Evolutionary conservation across 1,140 invertebrate species (phyloP).

Genomic region (Drosophila tsacasi): DNA sequence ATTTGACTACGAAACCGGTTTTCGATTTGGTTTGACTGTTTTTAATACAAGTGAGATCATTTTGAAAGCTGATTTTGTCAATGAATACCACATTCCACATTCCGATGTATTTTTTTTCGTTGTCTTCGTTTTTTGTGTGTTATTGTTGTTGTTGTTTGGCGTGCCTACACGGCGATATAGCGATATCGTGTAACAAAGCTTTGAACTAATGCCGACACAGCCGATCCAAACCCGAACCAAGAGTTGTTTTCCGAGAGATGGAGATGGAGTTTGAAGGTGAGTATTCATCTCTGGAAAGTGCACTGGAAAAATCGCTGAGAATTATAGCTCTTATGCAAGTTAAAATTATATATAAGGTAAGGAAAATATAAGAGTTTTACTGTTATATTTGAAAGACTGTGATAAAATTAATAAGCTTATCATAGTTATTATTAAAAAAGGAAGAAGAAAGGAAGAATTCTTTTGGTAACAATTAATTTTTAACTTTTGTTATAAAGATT

Average conservation of each 20-base stretch:
- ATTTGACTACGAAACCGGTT: slow-evolving; percentile 85
- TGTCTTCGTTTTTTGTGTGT: slow-evolving; percentile 7
- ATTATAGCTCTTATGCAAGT: neutral
- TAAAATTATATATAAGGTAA: neutral
- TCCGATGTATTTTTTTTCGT: slow-evolving; percentile 61
- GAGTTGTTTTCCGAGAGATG: slow-evolving; percentile 6
- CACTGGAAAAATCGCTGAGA: slow-evolving; percentile 3
- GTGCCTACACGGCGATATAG: slow-evolving; percentile 45
- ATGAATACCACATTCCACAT: slow-evolving; percentile 85
- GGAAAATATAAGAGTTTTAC: neutral
- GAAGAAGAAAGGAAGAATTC: no score
- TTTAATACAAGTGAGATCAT: slow-evolving; percentile 85
- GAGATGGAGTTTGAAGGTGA: slow-evolving; percentile 33
- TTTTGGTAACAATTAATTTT: no score
- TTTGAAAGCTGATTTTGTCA: slow-evolving; percentile 86
- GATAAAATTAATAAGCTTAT: no score
- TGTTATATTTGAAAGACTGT: neutral
- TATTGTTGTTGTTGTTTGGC: slow-evolving; percentile 49
- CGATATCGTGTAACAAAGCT: slow-evolving; percentile 73
- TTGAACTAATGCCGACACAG: slow-evolving; percentile 76
- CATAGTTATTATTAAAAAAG: no score
- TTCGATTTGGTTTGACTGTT: slow-evolving; percentile 86
- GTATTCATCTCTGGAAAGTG: slow-evolving; percentile 14
- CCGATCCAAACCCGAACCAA: slow-evolving; percentile 30
- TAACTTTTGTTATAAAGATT: no score